Conservation (phyloP, 2,888 invertebrate species). For the Miltochrista miniata region DNA sequence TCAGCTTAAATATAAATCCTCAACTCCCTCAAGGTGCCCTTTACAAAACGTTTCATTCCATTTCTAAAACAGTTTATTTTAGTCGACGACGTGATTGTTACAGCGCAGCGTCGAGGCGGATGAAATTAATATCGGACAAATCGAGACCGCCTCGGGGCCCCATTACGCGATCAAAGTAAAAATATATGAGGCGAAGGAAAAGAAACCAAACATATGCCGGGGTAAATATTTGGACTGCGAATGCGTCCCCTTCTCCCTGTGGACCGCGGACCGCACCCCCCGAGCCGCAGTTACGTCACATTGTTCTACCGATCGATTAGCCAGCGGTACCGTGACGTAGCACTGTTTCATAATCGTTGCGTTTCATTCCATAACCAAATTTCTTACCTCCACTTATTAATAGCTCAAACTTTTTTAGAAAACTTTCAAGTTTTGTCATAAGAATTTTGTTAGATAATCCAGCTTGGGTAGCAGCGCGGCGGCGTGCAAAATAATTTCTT, state of each 20-base stretch:
- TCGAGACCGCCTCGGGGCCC: constrained; percentile 69
- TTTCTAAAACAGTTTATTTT: constrained; percentile 43
- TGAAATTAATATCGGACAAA: constrained; percentile 78
- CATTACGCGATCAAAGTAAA: constrained; percentile 79
- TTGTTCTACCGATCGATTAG: constrained; percentile 80
- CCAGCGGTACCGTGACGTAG: constrained; percentile 63
- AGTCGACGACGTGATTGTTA: constrained; percentile 35
- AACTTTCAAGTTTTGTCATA: not conserved
- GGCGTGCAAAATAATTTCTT: constrained; percentile 46
- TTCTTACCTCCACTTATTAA: constrained; percentile 16
- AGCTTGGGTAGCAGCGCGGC: constrained; percentile 15
- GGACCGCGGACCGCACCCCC: constrained; percentile 50
- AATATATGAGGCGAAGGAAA: constrained; percentile 82
- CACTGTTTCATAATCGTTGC: constrained; percentile 57
- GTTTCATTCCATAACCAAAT: constrained; percentile 41
- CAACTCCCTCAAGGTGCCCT: not conserved
- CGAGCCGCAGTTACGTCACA: constrained; percentile 68
- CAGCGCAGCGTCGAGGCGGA: constrained; percentile 44
- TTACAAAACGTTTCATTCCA: constrained; percentile 15
- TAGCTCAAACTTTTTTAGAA: not conserved
- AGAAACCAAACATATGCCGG: constrained; percentile 81
- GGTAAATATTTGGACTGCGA: constrained; percentile 77
- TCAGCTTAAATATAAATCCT: not conserved
- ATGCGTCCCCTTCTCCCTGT: constrained; percentile 49
- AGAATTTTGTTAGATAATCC: not conserved